These are phyloP conservation scores for Pelodiscus sinensis DNA, from an alignment of 2,113 vertebrate genomes.

Conservation along the genomic window DNA sequence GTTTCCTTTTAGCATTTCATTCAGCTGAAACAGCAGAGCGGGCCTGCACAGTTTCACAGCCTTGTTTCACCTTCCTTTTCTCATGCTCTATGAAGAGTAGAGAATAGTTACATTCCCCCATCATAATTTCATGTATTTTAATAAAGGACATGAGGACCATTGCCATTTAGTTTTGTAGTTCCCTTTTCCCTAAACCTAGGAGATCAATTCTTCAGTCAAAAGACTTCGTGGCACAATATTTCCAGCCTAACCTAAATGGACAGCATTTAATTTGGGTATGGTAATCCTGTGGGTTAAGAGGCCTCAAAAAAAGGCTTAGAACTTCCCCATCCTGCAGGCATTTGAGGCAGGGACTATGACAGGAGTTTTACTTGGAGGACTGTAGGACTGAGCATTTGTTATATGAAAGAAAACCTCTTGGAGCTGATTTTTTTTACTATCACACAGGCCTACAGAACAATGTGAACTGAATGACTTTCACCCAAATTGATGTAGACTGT, in stretches of 20 bases:
- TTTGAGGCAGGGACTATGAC: not conserved
- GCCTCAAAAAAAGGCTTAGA: not conserved
- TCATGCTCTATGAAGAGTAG: not conserved
- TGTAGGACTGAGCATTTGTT: not conserved
- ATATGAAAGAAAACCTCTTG: not conserved
- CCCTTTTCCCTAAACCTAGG: not conserved
- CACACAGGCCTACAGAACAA: not conserved
- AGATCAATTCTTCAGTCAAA: not conserved
- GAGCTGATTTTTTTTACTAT: not conserved
- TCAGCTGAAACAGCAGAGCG: not conserved
- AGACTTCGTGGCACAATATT: not conserved
- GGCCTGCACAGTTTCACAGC: not conserved
- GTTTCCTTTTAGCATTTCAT: not conserved
- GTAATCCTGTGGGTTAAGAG: not conserved
- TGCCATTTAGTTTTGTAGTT: fast-evolving
- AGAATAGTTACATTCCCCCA: not conserved
- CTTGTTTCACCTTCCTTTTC: not conserved
- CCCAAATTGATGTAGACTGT: not conserved
- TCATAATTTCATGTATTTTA: not conserved
- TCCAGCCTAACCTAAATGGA: not conserved
- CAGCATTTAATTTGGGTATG: not conserved
- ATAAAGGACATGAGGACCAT: not conserved
- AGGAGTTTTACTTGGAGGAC: not conserved
- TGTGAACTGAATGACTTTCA: not conserved
- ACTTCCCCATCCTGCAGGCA: too few relatives aligned